Conservation (phyloP, 92 coral and sea anemone species). For the Siderastrea siderea region DNA sequence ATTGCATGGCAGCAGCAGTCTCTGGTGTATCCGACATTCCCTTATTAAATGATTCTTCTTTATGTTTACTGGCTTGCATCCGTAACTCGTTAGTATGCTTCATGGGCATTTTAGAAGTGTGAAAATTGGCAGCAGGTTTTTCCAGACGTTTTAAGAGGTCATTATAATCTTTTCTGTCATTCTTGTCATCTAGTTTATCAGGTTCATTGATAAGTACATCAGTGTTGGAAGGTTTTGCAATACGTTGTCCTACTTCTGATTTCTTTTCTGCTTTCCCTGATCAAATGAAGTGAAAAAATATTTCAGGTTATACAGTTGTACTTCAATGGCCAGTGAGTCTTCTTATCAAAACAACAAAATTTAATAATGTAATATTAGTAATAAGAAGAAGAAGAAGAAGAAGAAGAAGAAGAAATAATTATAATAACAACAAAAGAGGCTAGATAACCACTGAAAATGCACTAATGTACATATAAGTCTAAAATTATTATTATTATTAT, state of each 20-base stretch:
- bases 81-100: slow-evolving; percentile 7
- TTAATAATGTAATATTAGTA: too few species aligned
- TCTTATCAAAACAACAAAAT: neutral
- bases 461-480: too few species aligned
- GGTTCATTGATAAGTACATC: neutral
- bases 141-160: slow-evolving; percentile 77
- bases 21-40: neutral
- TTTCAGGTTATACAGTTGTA: neutral
- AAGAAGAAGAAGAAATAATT: too few species aligned
- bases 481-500: too few species aligned
- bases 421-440: too few species aligned
- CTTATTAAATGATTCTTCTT: neutral
- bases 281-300: neutral
- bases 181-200: slow-evolving; percentile 12
- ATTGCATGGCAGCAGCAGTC: neutral
- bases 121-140: slow-evolving; percentile 33
- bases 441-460: too few species aligned
- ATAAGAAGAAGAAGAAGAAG: too few species aligned
- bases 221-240: slow-evolving; percentile 16
- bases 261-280: slow-evolving; percentile 37
- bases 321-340: neutral
- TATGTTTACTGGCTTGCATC: neutral
- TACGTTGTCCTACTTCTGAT: slow-evolving; percentile 20
- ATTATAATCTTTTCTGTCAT: slow-evolving; percentile 65
- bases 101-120: neutral